phyloP scores from a whole-genome alignment of 2,797 vertebrate genomes.

The Gobio occitaniae region DNA sequence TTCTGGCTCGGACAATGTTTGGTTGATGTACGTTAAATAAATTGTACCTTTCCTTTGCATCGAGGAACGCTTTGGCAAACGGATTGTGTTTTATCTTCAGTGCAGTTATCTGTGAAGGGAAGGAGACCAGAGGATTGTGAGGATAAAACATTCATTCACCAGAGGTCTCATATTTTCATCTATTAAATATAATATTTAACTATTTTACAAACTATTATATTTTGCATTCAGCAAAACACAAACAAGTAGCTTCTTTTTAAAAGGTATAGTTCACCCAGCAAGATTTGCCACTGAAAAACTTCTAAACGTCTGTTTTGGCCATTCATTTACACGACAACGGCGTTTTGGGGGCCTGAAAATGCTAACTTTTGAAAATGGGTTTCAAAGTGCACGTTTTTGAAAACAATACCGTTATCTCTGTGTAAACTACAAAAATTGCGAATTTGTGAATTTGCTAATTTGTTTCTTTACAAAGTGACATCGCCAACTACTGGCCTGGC shows the following conservation, averaged over 20 bases:
- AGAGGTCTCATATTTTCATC: background rate
- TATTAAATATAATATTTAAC: background rate
- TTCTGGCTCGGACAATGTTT: background rate
- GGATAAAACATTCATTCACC: background rate
- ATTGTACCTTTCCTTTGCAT: slow-evolving; percentile 90
- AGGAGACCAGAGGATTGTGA: slow-evolving; percentile 46
- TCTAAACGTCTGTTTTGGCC: background rate
- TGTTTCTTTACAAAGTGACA: background rate
- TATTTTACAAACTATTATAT: background rate
- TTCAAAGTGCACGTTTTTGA: background rate
- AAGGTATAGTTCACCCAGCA: background rate
- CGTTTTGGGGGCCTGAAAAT: background rate
- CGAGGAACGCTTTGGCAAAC: slow-evolving; percentile 96
- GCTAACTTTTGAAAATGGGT: background rate
- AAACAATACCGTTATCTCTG: background rate
- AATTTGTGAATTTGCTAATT: background rate
- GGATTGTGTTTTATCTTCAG: slow-evolving; percentile 98
- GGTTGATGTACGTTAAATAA: background rate
- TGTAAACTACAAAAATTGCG: background rate
- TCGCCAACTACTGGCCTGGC: background rate
- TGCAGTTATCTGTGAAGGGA: slow-evolving; percentile 88
- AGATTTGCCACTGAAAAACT: background rate
- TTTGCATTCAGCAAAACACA: background rate
- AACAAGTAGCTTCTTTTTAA: background rate
- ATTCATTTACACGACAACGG: background rate